Base-by-base conservation (phyloP, 2,113 vertebrate genomes). In the Pluvianellus socialis region DNA sequence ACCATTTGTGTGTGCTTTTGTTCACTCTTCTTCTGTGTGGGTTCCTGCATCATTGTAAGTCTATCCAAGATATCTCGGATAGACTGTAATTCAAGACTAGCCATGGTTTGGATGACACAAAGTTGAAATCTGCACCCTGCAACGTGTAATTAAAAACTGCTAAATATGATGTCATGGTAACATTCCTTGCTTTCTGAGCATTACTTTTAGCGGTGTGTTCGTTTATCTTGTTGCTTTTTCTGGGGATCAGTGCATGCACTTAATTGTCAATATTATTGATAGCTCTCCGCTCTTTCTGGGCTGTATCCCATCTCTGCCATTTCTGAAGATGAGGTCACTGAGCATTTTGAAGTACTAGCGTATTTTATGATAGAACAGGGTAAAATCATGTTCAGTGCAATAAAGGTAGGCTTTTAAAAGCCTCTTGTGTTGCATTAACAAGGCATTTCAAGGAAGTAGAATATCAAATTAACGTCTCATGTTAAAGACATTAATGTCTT, bases 401-500 rank as follows among this genome's bases (percentile, higher is more conserved):
- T 96, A 94, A 96, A 96, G 91, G 68, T 75, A 92, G 94, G 73
- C 82, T 97, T 90, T 88, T 92, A 91, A 97, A 92, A 93, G 96
- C 67, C 91, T 93, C 79, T 92, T 81, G 61, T 91, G 81, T 85
- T 96, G 79, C 63, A 81, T 98, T 98, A 94, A 94, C 92, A 97
- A 97, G 94, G 90, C 83, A 94, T 97, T 97, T 95, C 71, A 97
- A 96, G 97, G 96, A 98, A 98, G 86, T 23, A 92, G 90, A 90
- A 86, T 98, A 98, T 98, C 97, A 40, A 94, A 97, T 98, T 95
- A 96, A 97, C 83, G 94, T 98, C 98, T 97, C 88, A 92, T 98
- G 97, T 96, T 97, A 95, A 98, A 98, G 93, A 96, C 96, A 97
- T 98, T 96, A 97, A 97, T 88, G 96, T 79, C 94, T 97, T 98